Evolutionary conservation across 1,140 invertebrate species (phyloP), one percentile per base, ranked within the genome.

Genomic region (Trialeurodes vaporariorum): DNA sequence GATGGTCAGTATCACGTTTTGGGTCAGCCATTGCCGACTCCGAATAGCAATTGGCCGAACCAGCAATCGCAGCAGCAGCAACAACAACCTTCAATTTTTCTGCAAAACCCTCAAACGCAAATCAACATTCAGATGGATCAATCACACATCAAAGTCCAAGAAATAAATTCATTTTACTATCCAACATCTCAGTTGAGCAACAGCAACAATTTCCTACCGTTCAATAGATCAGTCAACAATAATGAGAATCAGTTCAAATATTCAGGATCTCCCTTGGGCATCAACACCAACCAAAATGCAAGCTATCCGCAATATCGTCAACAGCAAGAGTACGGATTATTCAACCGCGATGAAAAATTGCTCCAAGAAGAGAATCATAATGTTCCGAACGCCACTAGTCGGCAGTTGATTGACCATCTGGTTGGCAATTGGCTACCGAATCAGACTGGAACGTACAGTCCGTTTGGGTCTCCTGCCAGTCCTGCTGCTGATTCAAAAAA

Each of bases 391-490:
- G 73, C 75, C 68, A 79, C 80, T 72, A 77, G 77, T 2, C 81
- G 81, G 63, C 81, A 81, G 67, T 70, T 85, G 34, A 85, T 91
- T 63, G 88, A 91, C 69, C 89, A 90, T 78, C 79, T 91, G 22
- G 83, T 91, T 13, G 87, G 86, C n/a, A 91, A 90, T 77, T 90
- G 89, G 88, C 83, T 84, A 9, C 88, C 87, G 13, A 90, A 90
- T 76, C 84, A 86, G n/a, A 86, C 83, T 60, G 89, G 88, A 1
- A 89, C 87, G n/a, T 92, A 91, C 74, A 87, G 86, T 67, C 89
- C 89, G 9, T 91, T 92, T 79, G 88, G 87, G 13, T 67, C 67
- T 61, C 49, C 65, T 27, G 73, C 61, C 73, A 75, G 17, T 23
- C 13, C 66, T 13, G 74, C 76, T 25, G 74, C 77, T 66, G 63